These are phyloP conservation scores for Chloromyia formosa DNA, from an alignment of 2,888 invertebrate genomes.

Conservation along the genomic window DNA sequence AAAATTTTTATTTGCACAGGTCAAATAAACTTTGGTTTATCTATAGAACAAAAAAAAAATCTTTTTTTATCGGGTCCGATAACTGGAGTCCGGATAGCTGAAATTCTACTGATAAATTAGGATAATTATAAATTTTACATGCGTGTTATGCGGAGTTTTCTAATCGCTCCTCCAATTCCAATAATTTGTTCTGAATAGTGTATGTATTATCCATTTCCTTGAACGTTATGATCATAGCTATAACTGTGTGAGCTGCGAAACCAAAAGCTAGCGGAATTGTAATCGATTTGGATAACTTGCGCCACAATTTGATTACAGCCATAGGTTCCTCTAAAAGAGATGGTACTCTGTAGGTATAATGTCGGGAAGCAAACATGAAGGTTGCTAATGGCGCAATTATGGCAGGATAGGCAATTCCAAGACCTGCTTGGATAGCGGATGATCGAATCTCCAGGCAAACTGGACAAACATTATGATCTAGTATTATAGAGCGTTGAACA, in stretches of 20 bases:
- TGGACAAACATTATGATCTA: conserved; percentile 70
- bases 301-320: conserved; percentile 67
- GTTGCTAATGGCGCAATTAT: conserved; percentile 69
- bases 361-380: conserved; percentile 71
- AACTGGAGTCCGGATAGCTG: too few species aligned
- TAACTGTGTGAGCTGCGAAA: conserved; percentile 66
- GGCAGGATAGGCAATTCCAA: conserved; percentile 71
- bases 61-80: too few species aligned
- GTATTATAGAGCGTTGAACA: conserved; percentile 68
- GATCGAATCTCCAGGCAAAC: conserved; percentile 73
- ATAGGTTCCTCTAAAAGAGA: conserved; percentile 68
- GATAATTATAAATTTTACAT: too few species aligned
- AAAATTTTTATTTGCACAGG: too few species aligned
- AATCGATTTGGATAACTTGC: conserved; percentile 68
- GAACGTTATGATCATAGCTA: conserved; percentile 70
- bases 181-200: conserved; percentile 55
- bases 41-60: too few species aligned
- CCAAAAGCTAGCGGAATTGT: conserved; percentile 65
- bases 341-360: conserved; percentile 72
- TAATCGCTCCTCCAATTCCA: conserved; percentile 55
- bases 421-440: conserved; percentile 66
- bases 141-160: conserved; percentile 52
- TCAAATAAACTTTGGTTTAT: too few species aligned
- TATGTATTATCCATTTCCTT: conserved; percentile 67
- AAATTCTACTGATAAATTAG: too few species aligned